Evolutionary conservation across 1,140 invertebrate species (phyloP).

Genomic region (Wasmannia auropunctata): DNA sequence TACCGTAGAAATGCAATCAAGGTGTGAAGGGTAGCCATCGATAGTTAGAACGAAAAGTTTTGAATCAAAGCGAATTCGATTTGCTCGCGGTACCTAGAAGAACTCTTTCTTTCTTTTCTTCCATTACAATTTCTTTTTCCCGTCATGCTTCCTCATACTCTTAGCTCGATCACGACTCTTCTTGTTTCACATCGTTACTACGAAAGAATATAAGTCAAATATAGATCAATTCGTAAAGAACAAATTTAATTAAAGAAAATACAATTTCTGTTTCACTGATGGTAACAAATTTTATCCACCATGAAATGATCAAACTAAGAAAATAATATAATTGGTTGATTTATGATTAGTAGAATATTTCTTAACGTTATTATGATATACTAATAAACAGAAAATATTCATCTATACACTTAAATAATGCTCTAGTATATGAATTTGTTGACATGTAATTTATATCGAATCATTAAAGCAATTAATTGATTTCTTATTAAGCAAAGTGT

Average conservation of each 20-base stretch:
- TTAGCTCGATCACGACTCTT: constrained; percentile 8
- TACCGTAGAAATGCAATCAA: not conserved
- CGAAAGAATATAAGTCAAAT: constrained; percentile 17
- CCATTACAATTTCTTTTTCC: not conserved
- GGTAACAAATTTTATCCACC: not conserved
- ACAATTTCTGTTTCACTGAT: not conserved
- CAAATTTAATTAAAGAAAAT: constrained; percentile 10
- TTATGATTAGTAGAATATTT: not conserved
- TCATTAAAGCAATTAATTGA: not conserved
- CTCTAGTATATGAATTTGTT: not conserved
- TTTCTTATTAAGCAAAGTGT: not conserved
- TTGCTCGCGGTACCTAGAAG: constrained; percentile 1
- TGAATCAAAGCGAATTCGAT: constrained; percentile 33
- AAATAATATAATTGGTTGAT: not conserved
- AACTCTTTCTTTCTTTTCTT: constrained; percentile 18
- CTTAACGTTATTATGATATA: not conserved
- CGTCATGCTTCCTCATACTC: not conserved
- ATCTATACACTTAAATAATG: not conserved
- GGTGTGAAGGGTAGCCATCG: not conserved
- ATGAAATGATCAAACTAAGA: not conserved
- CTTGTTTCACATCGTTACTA: not conserved
- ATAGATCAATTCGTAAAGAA: not conserved
- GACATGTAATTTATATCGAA: not conserved
- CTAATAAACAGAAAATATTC: not conserved
- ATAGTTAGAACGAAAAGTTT: constrained; percentile 9